Base-by-base conservation (phyloP, 2,797 vertebrate species). In the Emys orbicularis region DNA sequence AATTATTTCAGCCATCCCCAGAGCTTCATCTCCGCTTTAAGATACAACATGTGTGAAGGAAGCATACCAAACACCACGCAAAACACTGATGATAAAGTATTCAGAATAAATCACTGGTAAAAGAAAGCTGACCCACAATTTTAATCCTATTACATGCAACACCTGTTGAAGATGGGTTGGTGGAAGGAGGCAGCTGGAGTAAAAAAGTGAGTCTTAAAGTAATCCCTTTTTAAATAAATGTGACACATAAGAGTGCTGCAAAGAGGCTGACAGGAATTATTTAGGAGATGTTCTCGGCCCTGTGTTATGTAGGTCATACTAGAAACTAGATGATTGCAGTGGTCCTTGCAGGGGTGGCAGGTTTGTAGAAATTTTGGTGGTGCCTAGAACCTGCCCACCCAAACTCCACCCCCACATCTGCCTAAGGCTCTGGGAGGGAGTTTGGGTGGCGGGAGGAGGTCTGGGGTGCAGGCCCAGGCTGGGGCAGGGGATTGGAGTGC, bases 1-100 rank as follows among this genome's bases (percentile, higher is more conserved):
- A 79, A 84, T 79, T 12, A 56, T 1, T 83, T 86, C 44, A 90
- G 19, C 8, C 3, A 25, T 10, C 3, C 29, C 8, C 77, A 86
- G 41, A 68, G 18, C 1, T 3, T 83, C 91, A 83, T 8, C 18
- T 1, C 0, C 3, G 50, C 53, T 50, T 13, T 8, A 5, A 4
- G 21, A 81, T 72, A 57, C 12, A 76, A n/a, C 74, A 34, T 31
- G 10, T 25, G 18, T 80, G 27, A 65, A 12, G 12, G 68, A 95
- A 90, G 65, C 2, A 81, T 49, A 12, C 59, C 57, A 52, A 11
- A 12, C 54, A 8, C 37, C 31, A 49, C 16, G 19, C 34, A 81
- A 86, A 47, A 2, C 41, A 1, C 3, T 76, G 25, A 16, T 16
- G 10, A 57, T 52, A 68, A 72, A 88, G 4, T 52, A 56, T 52